Evolutionary conservation across 2,797 vertebrate genomes (phyloP), one percentile per base, ranked within the genome.

Genomic region (Enteromius trimaculatus): DNA sequence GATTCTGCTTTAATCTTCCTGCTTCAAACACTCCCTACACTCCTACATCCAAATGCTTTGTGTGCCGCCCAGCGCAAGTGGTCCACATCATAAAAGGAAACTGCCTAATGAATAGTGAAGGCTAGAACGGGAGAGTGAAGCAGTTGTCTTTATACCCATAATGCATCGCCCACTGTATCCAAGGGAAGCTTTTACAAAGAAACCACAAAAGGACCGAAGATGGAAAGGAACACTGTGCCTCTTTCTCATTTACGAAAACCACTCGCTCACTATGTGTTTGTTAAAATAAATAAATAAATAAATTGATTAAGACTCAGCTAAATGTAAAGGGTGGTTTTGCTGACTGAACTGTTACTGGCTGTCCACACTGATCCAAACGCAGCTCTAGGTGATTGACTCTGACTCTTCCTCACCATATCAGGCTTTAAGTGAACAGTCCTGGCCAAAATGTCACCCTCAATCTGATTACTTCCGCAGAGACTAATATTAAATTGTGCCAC

Each of bases 1-100:
- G 78, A 66, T 44, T 49, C 17, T 84, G 88, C 90, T 94, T 94
- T 94, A 92, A 94, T 95, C 92, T 92, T 89, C 69, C 76, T 82
- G 82, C 87, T 90, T 94, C 90, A 92, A 93, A 91, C 72, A 6
- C 65, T 85, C 84, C 83, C 71, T 47, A 14, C 16, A 34, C 76
- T 60, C 34, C 83, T 83, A 65, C 68, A 29, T 34, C 81, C 83
- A 85, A 80, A 82, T 78, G 82, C 87, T 88, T 87, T 89, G 86
- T 90, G 85, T 85, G 85, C 81, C 66, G 82, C 72, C 70, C 64
- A 77, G 84, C 55, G 60, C 76, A 84, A 88, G 82, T 87, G 80
- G 83, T 82, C 60, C 86, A 86, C 78, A 86, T 84, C 86, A 89
- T 90, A 86, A 92, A 91, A 88, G 84, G 82, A 80, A 85, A 9